Base-by-base conservation (phyloP, 2,888 invertebrate genomes). In the Stenodera caucasica region DNA sequence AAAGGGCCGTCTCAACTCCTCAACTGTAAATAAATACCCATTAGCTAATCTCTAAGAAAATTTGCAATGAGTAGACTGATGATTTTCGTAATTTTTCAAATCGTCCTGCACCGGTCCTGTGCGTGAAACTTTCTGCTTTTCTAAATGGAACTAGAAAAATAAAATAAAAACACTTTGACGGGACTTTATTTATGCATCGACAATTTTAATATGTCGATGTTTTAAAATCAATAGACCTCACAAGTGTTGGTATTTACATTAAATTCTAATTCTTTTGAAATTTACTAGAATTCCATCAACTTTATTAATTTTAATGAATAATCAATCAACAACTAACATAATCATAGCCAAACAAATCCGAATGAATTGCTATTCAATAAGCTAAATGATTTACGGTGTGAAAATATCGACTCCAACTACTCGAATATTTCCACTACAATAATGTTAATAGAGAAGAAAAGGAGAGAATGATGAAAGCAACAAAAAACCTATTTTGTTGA, bases 311-410 rank as follows among this genome's bases (percentile, higher is more conserved):
- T n/a, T n/a, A n/a, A n/a, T n/a, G n/a, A 59, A 56, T 57, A 53
- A 63, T 63, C 57, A 63, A 61, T 61, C 61, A n/a, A 61, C 54
- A 58, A 26, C 26, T 55, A 58, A 61, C 32, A 49, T 52, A 52
- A 14, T 12, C 55, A 15, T 23, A 61, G 55, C 61, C 45, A 61
- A 61, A 61, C 61, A 58, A 55, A 61, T 61, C 55, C 57, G 30
- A 21, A 61, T 70, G 65, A 72, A 70, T 71, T 64, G 67, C 60
- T 67, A 69, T 72, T 72, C 70, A 70, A 71, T 68, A 69, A 67
- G 67, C 66, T 67, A 65, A 70, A 69, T 73, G 70, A 73, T 72
- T 73, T 72, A 73, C 70, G 70, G 70, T 72, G 70, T 68, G 72
- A 70, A n/a, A 55, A 55, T 32, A 49, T 12, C 29, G 0, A 21